Percentiles rank a stretch among this genome's conserved stretches.
Evolutionary conservation across 1,140 invertebrate genomes (phyloP).

Genomic region (Anastrepha obliqua): DNA sequence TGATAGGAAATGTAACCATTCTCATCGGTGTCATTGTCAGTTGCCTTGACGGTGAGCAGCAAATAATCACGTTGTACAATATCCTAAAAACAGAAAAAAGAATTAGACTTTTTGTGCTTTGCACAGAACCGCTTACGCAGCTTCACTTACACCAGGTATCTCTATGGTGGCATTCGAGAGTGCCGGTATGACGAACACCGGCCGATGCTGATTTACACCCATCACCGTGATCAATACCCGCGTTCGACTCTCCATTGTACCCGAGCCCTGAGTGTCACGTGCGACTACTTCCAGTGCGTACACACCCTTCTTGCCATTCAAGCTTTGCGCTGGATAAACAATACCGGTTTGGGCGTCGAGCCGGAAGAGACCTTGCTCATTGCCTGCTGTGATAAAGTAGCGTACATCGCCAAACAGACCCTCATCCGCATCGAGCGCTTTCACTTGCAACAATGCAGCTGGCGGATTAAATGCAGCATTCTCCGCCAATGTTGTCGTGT

Average conservation of each 20-base stretch:
- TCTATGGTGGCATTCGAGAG: constrained; percentile 84
- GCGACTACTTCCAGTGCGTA: constrained; percentile 85
- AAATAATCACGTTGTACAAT: constrained; percentile 83
- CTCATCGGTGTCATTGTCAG: constrained; percentile 87
- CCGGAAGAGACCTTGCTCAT: constrained; percentile 81
- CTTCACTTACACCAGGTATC: constrained; percentile 82
- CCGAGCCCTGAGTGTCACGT: constrained; percentile 82
- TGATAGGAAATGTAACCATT: constrained; percentile 91
- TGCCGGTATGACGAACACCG: constrained; percentile 87
- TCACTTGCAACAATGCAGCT: constrained; percentile 84
- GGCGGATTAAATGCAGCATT: constrained; percentile 86
- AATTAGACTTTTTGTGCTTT: not conserved
- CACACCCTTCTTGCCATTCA: constrained; percentile 78
- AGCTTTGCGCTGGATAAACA: constrained; percentile 83
- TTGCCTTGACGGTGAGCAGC: constrained; percentile 86
- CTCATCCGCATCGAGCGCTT: constrained; percentile 84
- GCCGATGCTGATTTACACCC: constrained; percentile 90
- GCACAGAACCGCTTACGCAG: not conserved
- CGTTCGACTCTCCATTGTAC: constrained; percentile 81
- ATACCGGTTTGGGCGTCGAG: constrained; percentile 85
- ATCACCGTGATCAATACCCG: constrained; percentile 85
- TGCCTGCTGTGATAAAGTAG: constrained; percentile 84
- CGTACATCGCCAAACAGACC: constrained; percentile 84
- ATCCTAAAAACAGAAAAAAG: constrained; percentile 73
- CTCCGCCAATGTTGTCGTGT: constrained; percentile 87